Evolutionary conservation across 2,888 invertebrate species (phyloP), one percentile per base, ranked within the genome.

Genomic region (Teleogryllus oceanicus): DNA sequence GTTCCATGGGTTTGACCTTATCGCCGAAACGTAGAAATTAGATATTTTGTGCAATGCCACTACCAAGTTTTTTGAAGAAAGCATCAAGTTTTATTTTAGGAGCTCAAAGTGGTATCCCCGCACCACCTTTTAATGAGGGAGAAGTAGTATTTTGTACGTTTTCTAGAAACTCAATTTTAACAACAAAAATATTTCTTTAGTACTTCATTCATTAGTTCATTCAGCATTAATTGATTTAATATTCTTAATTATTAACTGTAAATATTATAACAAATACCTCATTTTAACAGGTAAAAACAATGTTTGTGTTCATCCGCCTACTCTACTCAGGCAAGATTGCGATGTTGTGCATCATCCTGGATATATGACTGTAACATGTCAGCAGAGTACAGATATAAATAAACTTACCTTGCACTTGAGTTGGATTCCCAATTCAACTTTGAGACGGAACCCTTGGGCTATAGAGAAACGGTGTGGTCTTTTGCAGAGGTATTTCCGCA

Each of bases 221-320:
- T 62, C 18, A 62, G 5, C 37, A 37, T 37, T 37, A 37, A 37
- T 37, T 37, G 37, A 37, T 37, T 37, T 37, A 5, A 37, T 37
- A 37, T 20, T n/a, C 74, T 74, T 74, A 74, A 10, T 74, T 5
- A 37, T 37, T 37, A 37, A 37, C 37, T 37, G 37, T 37, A 37
- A 37, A 37, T 37, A 37, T 37, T 37, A 37, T 5, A 37, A 37
- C 5, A 3, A 77, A 76, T 50, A 78, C 49, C 78, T 37, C 24
- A 50, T 81, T 76, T 79, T 21, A 10, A 51, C 50, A 85, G 85
- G 85, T 81, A 98, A 98, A 89, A 98, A 98, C 87, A 98, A 98
- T 88, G 97, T 98, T 62, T 98, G 98, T 87, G 97, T 98, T 77
- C 98, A 98, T 89, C 97, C 97, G 11, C 96, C 96, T 78, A 94